phyloP scores from a whole-genome alignment of 1,140 invertebrate genomes.

The Tetramorium alpestre region DNA sequence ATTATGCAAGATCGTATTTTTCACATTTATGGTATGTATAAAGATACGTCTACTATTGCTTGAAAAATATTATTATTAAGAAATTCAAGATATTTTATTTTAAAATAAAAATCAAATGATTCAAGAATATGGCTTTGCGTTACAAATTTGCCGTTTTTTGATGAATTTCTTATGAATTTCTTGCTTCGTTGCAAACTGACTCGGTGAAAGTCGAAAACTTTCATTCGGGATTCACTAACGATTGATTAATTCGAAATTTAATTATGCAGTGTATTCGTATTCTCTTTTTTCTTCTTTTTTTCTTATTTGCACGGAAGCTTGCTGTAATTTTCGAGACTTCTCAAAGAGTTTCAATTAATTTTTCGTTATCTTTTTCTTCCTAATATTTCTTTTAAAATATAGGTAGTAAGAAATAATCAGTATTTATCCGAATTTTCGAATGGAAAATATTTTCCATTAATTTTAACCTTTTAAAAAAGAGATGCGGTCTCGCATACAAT shows the following conservation, averaged over 20 bases:
- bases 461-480: not conserved
- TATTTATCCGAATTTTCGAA: not conserved
- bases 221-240: not conserved
- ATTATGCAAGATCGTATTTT: not conserved
- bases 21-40: not conserved
- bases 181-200: not conserved
- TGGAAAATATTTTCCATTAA: not conserved
- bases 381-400: not conserved
- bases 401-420: not conserved
- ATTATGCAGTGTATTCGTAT: not conserved
- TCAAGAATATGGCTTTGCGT: not conserved
- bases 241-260: slow-evolving; percentile 13
- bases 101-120: not conserved
- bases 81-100: not conserved
- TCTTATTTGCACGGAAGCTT: not conserved
- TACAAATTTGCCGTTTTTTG: not conserved
- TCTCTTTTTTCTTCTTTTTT: not conserved
- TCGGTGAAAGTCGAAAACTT: slow-evolving; percentile 29
- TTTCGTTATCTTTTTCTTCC: not conserved
- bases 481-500: slow-evolving; percentile 1
- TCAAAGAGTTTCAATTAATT: not conserved
- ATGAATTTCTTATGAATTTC: not conserved
- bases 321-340: not conserved
- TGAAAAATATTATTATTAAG: not conserved
- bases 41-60: not conserved